Evolutionary conservation across 2,797 vertebrate genomes (phyloP), one percentile per base, ranked within the genome.

Genomic region (Fundulus diaphanus): DNA sequence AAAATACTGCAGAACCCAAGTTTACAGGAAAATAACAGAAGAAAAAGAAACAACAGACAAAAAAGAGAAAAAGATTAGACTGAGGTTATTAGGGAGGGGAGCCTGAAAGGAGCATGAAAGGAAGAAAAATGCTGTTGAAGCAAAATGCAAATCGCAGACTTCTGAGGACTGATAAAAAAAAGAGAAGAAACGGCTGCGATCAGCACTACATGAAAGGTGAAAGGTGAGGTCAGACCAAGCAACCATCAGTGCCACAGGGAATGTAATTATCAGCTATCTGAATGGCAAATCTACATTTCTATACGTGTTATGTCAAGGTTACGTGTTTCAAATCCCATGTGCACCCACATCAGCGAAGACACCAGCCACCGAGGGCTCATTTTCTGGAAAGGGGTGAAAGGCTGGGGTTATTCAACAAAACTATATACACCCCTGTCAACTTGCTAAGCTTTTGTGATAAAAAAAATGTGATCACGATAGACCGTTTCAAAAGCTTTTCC

Each of bases 111-210:
- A 72, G 44, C 37, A 54, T 67, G 57, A 74, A 71, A 74, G 63
- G 33, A 75, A 65, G 40, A 76, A 87, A 89, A 84, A 72, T 69
- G 80, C 79, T 85, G 77, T 59, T 24, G 18, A 20, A 76, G 84
- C 77, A 83, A 78, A 87, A 88, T 65, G 42, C 46, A 87, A 84
- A 87, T 51, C 29, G 79, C 90, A 89, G 88, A 92, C 85, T 76
- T 70, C 18, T 73, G 63, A 81, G 37, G 31, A 77, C 40, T 7
- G 0, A 46, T 76, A 22, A 22, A 40, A 71, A 66, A 81, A 71
- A 8, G 61, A 2, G 24, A 72, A 63, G 69, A 49, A 51, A 44
- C 22, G 31, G 76, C 68, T 71, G 29, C 31, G 77, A 76, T 89
- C 65, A 85, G 78, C 71, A 51, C 72, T 76, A 66, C 67, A 74